Evolutionary conservation across 2,797 vertebrate genomes (phyloP).

Genomic region (Chloroceryle amazona): DNA sequence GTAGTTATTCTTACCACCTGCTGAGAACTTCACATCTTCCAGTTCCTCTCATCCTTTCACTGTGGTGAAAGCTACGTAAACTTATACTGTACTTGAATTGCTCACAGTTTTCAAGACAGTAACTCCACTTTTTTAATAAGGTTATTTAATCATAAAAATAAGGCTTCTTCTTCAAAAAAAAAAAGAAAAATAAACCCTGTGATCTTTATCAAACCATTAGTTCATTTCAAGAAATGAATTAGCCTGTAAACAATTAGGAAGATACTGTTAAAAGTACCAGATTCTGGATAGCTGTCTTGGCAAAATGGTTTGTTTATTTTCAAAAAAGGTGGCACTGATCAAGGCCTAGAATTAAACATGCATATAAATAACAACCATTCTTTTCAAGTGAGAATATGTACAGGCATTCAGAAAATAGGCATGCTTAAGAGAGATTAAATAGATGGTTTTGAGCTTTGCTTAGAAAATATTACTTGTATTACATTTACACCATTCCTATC

Average conservation of each 20-base stretch:
- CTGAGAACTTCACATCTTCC: not conserved
- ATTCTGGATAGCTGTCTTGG: not conserved
- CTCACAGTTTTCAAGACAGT: not conserved
- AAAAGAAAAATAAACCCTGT: not conserved
- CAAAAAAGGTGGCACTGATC: not conserved
- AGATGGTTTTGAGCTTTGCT: not conserved
- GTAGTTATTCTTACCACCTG: not conserved
- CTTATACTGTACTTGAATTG: not conserved
- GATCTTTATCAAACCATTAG: not conserved
- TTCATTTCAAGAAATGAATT: not conserved
- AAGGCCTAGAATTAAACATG: not conserved
- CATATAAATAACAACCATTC: not conserved
- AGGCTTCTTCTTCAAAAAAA: not conserved
- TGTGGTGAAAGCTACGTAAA: not conserved
- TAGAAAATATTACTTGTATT: not conserved
- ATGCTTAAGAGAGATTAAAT: not conserved
- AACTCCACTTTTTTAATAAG: not conserved
- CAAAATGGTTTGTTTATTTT: not conserved
- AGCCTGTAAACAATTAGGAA: not conserved
- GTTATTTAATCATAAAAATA: not conserved
- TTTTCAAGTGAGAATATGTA: not conserved
- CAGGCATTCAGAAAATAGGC: not conserved
- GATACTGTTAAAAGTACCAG: not conserved
- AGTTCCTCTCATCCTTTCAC: not conserved
- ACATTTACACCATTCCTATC: not conserved